phyloP scores from a whole-genome alignment of 2,113 vertebrate species.

The Baryphthengus martii region DNA sequence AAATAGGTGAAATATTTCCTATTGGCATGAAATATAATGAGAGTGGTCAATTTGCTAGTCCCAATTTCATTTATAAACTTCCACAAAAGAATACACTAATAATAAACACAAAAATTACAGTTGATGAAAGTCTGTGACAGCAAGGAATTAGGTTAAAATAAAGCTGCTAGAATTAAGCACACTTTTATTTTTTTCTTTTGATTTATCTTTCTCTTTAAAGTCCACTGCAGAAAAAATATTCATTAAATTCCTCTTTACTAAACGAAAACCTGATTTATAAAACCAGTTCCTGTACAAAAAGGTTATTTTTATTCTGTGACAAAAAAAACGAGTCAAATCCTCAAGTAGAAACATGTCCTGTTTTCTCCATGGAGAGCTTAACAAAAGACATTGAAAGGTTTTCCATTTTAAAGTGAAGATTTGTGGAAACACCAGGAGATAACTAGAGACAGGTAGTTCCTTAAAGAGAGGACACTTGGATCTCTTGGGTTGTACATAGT shows the following conservation, averaged over 20 bases:
- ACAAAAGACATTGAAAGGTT: not conserved
- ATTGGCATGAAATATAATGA: not conserved
- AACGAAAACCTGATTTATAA: not conserved
- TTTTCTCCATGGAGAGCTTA: not conserved
- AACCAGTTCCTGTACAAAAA: not conserved
- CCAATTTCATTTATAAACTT: not conserved
- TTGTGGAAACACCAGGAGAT: not conserved
- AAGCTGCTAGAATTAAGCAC: not conserved
- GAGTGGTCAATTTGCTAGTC: not conserved
- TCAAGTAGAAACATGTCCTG: not conserved
- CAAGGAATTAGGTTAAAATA: not conserved
- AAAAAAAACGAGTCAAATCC: not conserved
- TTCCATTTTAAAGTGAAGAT: not conserved
- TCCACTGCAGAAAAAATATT: not conserved
- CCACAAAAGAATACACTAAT: not conserved
- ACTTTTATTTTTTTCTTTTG: not conserved
- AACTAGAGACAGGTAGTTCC: not conserved
- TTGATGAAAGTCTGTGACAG: not conserved
- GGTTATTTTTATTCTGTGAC: not conserved
- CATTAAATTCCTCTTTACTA: not conserved
- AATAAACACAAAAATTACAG: not conserved
- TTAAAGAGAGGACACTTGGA: not conserved
- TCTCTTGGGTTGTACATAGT: not conserved
- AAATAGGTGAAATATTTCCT: not conserved
- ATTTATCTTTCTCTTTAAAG: not conserved